Percentiles rank a stretch among this genome's conserved stretches.
Evolutionary conservation across 2,888 invertebrate genomes (phyloP).

Genomic region (Lucinisca nassula): DNA sequence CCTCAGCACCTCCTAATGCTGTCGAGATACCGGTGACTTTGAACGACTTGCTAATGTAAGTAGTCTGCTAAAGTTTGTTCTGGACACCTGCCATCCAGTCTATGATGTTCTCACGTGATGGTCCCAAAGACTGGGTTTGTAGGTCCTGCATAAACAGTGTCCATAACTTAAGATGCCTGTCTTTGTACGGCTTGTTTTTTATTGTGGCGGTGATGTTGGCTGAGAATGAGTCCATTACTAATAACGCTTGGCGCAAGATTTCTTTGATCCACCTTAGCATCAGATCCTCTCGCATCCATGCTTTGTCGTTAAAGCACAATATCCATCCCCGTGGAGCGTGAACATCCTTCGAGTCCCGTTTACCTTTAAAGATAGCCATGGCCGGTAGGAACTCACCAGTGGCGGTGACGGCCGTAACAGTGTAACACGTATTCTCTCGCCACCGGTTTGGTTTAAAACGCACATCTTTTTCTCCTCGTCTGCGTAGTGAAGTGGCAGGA

Average conservation of each 20-base stretch:
- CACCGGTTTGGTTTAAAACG: too few relatives aligned
- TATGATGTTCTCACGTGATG: not conserved
- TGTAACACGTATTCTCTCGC: too few relatives aligned
- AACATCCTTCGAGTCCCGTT: slow-evolving; percentile 1
- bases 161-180: not conserved
- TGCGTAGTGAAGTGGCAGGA: too few relatives aligned
- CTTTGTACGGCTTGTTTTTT: slow-evolving; percentile 21
- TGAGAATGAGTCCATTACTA: slow-evolving; percentile 28
- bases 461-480: too few relatives aligned
- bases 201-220: not conserved
- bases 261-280: slow-evolving; percentile 27
- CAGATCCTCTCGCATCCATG: slow-evolving; percentile 18
- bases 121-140: not conserved
- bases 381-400: not conserved
- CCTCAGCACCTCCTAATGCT: slow-evolving; percentile 4
- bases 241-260: slow-evolving; percentile 4
- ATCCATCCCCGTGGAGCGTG: slow-evolving; percentile 16
- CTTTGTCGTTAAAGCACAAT: not conserved
- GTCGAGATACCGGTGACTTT: slow-evolving; percentile 30
- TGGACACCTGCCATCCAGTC: not conserved
- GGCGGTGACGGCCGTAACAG: not conserved
- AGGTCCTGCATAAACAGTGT: not conserved
- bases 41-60: slow-evolving; percentile 21
- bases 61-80: not conserved
- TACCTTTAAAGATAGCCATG: slow-evolving; percentile 18